Percentiles rank a stretch among this genome's conserved stretches.
phyloP scores from a whole-genome alignment of 2,888 invertebrate genomes.

The Cactoblastis cactorum region DNA sequence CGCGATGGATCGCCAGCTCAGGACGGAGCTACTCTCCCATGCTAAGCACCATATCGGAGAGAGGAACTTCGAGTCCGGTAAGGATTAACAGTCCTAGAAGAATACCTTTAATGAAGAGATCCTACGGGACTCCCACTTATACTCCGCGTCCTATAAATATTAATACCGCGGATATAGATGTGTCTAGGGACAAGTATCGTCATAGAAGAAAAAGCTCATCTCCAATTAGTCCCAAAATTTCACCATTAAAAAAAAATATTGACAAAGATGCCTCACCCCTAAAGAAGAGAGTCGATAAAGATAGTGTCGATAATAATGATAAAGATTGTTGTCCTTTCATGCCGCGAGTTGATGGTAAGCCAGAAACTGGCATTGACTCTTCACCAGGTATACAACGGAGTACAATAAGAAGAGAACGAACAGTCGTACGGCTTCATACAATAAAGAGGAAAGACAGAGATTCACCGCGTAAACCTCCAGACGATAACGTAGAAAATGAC shows the following conservation, averaged over 20 bases:
- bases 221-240: constrained; percentile 25
- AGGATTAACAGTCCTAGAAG: constrained; percentile 68
- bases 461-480: constrained; percentile 59
- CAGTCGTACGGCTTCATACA: constrained; percentile 87
- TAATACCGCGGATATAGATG: constrained; percentile 92
- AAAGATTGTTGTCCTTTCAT: constrained; percentile 61
- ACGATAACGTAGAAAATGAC: constrained; percentile 22
- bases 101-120: constrained; percentile 73
- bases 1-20: constrained; percentile 59
- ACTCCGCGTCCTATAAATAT: constrained; percentile 84
- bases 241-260: constrained; percentile 38
- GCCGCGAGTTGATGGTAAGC: constrained; percentile 68
- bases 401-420: constrained; percentile 85
- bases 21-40: constrained; percentile 84
- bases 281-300: constrained; percentile 46
- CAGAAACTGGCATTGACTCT: constrained; percentile 63
- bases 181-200: constrained; percentile 83
- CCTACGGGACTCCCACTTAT: constrained; percentile 57
- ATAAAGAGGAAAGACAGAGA: constrained; percentile 73
- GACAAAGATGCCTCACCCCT: constrained; percentile 43
- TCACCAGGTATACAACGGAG: constrained; percentile 65
- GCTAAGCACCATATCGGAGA: constrained; percentile 83
- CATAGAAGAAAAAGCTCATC: constrained; percentile 40
- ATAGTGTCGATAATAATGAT: too few species aligned
- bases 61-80: constrained; percentile 54